phyloP scores from a whole-genome alignment of 1,140 invertebrate species.

The Drosophila miranda region DNA sequence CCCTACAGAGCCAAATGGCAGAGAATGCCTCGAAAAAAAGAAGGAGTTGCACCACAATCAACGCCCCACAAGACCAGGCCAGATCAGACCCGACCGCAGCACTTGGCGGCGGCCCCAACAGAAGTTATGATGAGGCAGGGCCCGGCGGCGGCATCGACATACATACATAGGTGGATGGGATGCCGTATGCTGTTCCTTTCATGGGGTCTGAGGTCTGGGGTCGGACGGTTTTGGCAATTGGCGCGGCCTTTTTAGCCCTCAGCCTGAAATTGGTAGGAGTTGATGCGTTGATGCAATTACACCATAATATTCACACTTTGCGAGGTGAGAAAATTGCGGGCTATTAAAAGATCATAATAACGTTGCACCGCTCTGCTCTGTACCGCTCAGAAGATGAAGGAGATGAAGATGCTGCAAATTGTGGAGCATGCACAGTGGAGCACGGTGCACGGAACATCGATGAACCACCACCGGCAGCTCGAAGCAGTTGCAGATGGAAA shows the following conservation, averaged over 20 bases:
- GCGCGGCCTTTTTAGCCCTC: conserved; percentile 69
- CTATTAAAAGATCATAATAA: conserved; percentile 82
- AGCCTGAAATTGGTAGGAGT: conserved; percentile 82
- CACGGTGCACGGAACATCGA: neutral
- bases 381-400: conserved; percentile 9
- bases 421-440: conserved; percentile 27
- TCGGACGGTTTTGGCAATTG: conserved; percentile 71
- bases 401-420: conserved; percentile 78
- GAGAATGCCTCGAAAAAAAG: conserved; percentile 43
- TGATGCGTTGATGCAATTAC: conserved; percentile 83
- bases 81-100: conserved; percentile 39
- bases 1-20: conserved; percentile 20
- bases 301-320: conserved; percentile 83
- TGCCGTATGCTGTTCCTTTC: neutral
- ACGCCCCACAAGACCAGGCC: conserved; percentile 62
- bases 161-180: conserved; percentile 15
- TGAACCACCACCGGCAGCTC: conserved; percentile 8
- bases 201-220: neutral
- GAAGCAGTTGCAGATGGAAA: conserved; percentile 35
- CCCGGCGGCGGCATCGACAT: conserved; percentile 38
- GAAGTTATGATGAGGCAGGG: conserved; percentile 71
- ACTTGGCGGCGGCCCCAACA: conserved; percentile 62
- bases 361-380: conserved; percentile 38
- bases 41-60: conserved; percentile 78
- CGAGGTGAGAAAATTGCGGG: conserved; percentile 82